Conservation (phyloP, 2,888 invertebrate genomes). For the Alloscopus bannaensis region DNA sequence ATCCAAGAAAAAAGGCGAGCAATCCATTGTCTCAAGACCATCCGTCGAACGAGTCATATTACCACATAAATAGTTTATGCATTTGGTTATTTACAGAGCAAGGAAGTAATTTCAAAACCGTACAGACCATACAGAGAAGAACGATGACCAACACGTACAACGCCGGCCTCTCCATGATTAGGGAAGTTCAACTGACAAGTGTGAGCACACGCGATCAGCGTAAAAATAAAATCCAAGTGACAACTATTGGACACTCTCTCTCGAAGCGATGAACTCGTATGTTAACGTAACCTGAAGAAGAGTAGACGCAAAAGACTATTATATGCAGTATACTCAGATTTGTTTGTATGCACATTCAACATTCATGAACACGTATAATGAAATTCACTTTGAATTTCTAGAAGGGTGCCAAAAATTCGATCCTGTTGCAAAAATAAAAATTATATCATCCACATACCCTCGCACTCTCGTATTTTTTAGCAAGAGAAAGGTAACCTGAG, state of each 20-base stretch:
- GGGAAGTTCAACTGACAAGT: conserved; percentile 18
- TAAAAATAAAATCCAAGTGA: conserved; percentile 13
- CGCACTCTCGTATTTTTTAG: neutral
- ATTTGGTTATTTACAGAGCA: conserved; percentile 6
- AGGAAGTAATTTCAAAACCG: neutral
- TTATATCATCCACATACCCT: too few species aligned
- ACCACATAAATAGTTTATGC: too few species aligned
- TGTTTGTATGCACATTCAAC: too few species aligned
- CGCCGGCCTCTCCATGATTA: neutral
- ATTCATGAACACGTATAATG: neutral
- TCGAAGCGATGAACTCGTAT: conserved; percentile 22
- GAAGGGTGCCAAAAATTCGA: neutral
- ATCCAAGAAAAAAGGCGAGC: conserved; percentile 26
- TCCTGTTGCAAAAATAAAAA: too few species aligned
- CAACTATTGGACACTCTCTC: conserved; percentile 1
- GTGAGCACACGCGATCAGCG: neutral
- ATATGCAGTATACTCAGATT: too few species aligned
- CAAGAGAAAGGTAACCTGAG: neutral
- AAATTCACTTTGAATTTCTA: neutral
- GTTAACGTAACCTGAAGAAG: too few species aligned
- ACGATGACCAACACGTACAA: too few species aligned
- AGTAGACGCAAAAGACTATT: neutral
- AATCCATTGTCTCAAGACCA: too few species aligned
- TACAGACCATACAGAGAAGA: too few species aligned
- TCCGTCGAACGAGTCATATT: too few species aligned